Percentiles rank a stretch among this genome's conserved stretches.
Evolutionary conservation across 1,140 invertebrate genomes (phyloP).

Genomic region (Watersipora subatra): DNA sequence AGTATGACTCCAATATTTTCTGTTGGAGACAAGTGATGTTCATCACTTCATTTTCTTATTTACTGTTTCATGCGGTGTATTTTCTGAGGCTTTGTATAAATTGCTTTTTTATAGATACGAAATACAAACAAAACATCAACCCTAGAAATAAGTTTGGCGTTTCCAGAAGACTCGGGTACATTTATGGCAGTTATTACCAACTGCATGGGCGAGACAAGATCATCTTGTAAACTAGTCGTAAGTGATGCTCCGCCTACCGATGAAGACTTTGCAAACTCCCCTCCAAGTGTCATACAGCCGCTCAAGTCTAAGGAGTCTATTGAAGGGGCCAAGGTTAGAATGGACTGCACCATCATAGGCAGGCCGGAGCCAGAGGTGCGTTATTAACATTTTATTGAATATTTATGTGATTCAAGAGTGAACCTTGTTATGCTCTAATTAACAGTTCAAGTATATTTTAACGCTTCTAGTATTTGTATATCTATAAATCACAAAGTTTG

Average conservation of each 20-base stretch:
- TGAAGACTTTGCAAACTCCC: constrained; percentile 46
- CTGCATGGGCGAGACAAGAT: constrained; percentile 54
- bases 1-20: too few relatives aligned
- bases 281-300: constrained; percentile 56
- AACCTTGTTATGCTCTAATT: too few relatives aligned
- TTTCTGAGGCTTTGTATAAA: too few relatives aligned
- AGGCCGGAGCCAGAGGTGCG: constrained; percentile 40
- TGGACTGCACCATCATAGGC: constrained; percentile 43
- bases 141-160: constrained; percentile 83
- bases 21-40: too few relatives aligned
- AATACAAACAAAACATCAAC: constrained; percentile 37
- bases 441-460: too few relatives aligned
- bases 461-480: too few relatives aligned
- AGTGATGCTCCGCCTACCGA: constrained; percentile 24
- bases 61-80: too few relatives aligned
- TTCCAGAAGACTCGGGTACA: constrained; percentile 87
- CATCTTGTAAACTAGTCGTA: constrained; percentile 24
- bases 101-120: constrained; percentile 22
- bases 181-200: constrained; percentile 96
- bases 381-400: too few relatives aligned
- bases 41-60: too few relatives aligned
- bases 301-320: constrained; percentile 54
- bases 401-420: too few relatives aligned
- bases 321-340: constrained; percentile 33
- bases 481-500: too few relatives aligned